A percentile compares a stretch with the other conserved stretches of the same genome.
Conservation (phyloP, 2,797 vertebrate genomes). For the Coendou prehensilis region DNA sequence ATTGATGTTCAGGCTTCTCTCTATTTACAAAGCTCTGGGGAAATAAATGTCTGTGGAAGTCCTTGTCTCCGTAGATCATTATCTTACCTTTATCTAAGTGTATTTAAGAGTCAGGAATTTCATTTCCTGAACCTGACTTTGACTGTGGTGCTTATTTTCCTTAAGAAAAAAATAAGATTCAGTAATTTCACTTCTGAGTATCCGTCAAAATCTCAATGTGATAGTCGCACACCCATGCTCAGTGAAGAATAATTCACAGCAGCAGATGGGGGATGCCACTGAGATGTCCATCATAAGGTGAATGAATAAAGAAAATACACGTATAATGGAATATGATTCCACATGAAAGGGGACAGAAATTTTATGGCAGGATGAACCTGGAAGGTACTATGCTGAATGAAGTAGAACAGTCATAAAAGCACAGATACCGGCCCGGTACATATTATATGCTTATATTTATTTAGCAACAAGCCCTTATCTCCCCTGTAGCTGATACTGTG, state of each 20-base stretch:
- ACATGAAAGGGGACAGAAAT: neutral
- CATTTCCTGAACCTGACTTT: neutral
- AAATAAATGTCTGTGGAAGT: neutral
- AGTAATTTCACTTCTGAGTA: neutral
- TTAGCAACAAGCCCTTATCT: neutral
- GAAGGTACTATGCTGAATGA: fast-evolving
- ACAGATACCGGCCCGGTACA: fast-evolving
- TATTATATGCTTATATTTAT: neutral
- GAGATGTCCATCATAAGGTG: neutral
- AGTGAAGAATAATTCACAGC: fast-evolving
- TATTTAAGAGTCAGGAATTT: neutral
- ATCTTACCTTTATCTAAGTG: neutral
- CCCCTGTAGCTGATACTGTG: neutral
- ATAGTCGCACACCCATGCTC: fast-evolving
- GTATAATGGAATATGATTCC: fast-evolving
- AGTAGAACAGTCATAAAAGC: fast-evolving
- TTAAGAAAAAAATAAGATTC: neutral
- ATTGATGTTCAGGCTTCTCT: neutral
- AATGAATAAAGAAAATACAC: too few species aligned
- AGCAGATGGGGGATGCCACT: too few species aligned
- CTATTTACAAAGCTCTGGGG: neutral
- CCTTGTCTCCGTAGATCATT: neutral
- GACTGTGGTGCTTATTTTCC: neutral
- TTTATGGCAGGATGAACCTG: neutral
- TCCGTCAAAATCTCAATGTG: too few species aligned